Conservation (phyloP, 2,113 vertebrate genomes). For the Rhodinocichla rosea region DNA sequence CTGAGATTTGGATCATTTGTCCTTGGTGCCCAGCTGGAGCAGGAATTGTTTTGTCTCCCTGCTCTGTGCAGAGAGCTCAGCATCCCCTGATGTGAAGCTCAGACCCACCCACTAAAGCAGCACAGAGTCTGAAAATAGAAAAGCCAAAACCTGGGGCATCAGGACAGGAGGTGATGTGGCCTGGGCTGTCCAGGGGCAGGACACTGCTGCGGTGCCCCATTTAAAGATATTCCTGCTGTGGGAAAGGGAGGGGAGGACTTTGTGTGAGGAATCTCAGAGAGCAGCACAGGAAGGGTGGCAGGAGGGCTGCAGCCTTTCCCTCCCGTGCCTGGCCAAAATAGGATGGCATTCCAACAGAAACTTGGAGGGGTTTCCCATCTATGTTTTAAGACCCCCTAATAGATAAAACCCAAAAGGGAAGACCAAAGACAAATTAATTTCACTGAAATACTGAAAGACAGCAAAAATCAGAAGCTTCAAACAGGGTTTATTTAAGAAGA, state of each 20-base stretch:
- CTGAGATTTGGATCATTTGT: not conserved
- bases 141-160: not conserved
- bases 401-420: not conserved
- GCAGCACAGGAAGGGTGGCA: not conserved
- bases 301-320: not conserved
- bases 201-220: rapidly evolving
- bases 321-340: not conserved
- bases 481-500: not conserved
- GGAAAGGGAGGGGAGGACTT: not conserved
- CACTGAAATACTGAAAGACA: not conserved
- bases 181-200: not conserved
- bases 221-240: not conserved
- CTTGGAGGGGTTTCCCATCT: not conserved
- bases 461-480: not conserved
- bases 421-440: not conserved
- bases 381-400: not conserved
- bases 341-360: not conserved
- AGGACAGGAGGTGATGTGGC: not conserved
- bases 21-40: not conserved
- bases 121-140: not conserved
- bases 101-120: not conserved
- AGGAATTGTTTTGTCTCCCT: not conserved
- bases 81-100: not conserved
- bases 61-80: not conserved
- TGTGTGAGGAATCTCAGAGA: not conserved